Base-by-base conservation (phyloP, 2,888 invertebrate species). In the Salticus scenicus region DNA sequence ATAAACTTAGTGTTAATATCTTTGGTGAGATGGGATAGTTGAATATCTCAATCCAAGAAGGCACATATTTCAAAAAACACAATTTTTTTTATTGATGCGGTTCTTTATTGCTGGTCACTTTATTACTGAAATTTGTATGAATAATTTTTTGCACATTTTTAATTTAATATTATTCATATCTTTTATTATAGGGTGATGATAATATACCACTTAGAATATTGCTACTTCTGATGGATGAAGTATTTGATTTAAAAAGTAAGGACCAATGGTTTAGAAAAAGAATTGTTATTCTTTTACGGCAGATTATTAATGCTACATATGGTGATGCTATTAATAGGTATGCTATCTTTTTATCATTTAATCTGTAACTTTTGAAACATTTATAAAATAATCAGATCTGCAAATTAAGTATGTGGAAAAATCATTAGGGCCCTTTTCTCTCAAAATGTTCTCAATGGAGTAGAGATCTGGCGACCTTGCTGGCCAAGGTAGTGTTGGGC, bases 191-290 rank as follows among this genome's bases (percentile, higher is more conserved):
- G 90, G 90, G 93, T 88, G 94, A 93, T 89, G 94, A 96, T 90
- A 95, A 95, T 92, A 95, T 96, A 91, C 96, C 96, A 17, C 91
- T 96, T 88, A 93, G 95, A 88, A 95, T 96, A 88, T 94, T 96
- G 92, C 91, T 96, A 74, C 92, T 96, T 28, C 91, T 96, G 76
- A 94, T 96, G 93, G 96, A 96, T 90, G 96, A 96, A 92, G 94
- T 96, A 4, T 96, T 96, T 91, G 96, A 96, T 91, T 92, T 96
- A 85, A 94, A 95, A 90, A 94, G 94, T 72, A 93, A 95, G 88
- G 95, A 95, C 90, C 95, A 96, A 89, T 96, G 96, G 96, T 92
- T 96, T 73, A 91, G 96, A 51, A 92, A 95, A 74, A 93, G 95
- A 82, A 94, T 96, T 88, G 94, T 96, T 8, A 94, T 94, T 14